A percentile compares a stretch with the other conserved stretches of the same genome.
Evolutionary conservation across 1,140 invertebrate genomes (phyloP).

Genomic region (Eciton burchellii): DNA sequence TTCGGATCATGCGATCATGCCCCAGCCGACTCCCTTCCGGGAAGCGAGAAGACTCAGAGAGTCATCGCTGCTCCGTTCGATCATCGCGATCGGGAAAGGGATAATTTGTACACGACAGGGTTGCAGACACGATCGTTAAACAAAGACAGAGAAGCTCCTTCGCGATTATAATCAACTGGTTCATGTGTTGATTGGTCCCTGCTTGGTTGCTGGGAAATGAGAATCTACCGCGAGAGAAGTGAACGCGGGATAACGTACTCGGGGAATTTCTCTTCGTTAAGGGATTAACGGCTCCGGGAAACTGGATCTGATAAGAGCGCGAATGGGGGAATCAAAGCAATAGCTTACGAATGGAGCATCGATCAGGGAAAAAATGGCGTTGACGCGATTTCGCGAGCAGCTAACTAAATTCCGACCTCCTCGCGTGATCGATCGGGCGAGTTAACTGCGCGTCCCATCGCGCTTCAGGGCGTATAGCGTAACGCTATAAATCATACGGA

Average conservation of each 20-base stretch:
- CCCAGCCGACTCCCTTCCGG: no score
- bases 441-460: slow-evolving; percentile 51
- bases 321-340: slow-evolving; percentile 8
- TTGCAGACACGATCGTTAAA: slow-evolving; percentile 7
- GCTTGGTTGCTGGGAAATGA: background rate
- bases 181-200: background rate
- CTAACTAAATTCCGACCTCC: slow-evolving; percentile 46
- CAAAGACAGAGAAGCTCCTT: background rate
- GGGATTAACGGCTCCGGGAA: background rate
- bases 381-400: slow-evolving; percentile 3
- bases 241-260: background rate
- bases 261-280: background rate
- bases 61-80: background rate
- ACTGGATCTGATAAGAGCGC: slow-evolving; percentile 14
- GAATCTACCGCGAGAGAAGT: slow-evolving; percentile 12
- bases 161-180: slow-evolving; percentile 5
- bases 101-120: slow-evolving; percentile 15
- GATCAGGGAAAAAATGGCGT: slow-evolving; percentile 18
- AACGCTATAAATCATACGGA: slow-evolving; percentile 42
- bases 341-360: slow-evolving; percentile 48
- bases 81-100: background rate
- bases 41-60: no score
- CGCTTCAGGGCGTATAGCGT: slow-evolving; percentile 22
- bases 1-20: no score
- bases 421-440: slow-evolving; percentile 38